Conservation (phyloP, 2,797 vertebrate genomes). For the Salmo trutta region DNA sequence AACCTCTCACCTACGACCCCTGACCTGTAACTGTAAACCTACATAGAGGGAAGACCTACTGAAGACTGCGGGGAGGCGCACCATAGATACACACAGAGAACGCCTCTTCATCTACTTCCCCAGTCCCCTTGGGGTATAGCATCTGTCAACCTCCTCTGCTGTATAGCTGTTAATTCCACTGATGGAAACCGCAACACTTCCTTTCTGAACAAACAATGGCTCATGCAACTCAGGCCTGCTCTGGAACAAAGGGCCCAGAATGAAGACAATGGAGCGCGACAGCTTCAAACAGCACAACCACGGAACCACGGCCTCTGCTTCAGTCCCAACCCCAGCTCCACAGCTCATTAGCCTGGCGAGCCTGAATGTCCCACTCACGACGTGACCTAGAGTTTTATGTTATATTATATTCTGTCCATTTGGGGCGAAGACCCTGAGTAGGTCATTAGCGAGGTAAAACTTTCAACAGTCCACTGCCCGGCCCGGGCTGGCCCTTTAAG, state of each 20-base stretch:
- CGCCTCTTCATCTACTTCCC: not conserved
- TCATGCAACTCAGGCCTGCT: conserved; percentile 22
- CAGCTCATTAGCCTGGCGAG: conserved; percentile 53
- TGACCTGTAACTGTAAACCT: conserved; percentile 71
- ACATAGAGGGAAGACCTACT: conserved; percentile 32
- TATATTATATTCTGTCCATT: conserved; percentile 29
- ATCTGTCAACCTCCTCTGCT: conserved; percentile 52
- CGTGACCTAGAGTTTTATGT: conserved; percentile 18
- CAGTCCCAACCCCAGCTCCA: not conserved
- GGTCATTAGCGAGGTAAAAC: conserved; percentile 19
- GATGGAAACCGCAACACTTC: conserved; percentile 66
- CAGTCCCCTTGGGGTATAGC: conserved; percentile 20
- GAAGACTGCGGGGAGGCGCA: conserved; percentile 26
- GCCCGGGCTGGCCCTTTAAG: conserved; percentile 57
- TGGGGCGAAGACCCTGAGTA: conserved; percentile 28
- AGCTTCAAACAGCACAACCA: conserved; percentile 46
- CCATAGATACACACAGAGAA: conserved; percentile 15
- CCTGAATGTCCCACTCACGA: conserved; percentile 1
- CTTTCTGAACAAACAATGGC: conserved; percentile 61
- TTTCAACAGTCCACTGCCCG: conserved; percentile 31
- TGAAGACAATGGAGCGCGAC: conserved; percentile 53
- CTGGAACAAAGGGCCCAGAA: conserved; percentile 67
- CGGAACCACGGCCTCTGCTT: conserved; percentile 11
- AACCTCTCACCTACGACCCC: conserved; percentile 50
- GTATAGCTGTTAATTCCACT: conserved; percentile 45